phyloP scores from a whole-genome alignment of 2,113 vertebrate genomes.

The Cromileptes altivelis region DNA sequence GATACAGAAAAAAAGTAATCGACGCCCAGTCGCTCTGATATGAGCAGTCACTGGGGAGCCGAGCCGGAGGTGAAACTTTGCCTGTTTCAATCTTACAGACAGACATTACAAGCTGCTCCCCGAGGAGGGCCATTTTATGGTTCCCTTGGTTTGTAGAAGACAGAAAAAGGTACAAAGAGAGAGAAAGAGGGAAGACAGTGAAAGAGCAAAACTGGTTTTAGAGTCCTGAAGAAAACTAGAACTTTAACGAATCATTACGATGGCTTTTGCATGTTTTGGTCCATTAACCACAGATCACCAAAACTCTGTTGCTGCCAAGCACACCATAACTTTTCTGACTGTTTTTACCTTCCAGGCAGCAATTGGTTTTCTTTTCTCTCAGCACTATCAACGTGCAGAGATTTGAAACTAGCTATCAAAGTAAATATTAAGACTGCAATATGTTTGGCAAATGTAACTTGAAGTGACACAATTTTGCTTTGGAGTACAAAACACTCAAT shows the following conservation, averaged over 20 bases:
- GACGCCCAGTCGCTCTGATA: conserved; percentile 57
- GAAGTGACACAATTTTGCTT: not conserved
- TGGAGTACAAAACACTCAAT: not conserved
- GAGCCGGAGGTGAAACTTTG: conserved; percentile 64
- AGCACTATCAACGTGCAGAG: conserved; percentile 8
- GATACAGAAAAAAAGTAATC: conserved; percentile 67
- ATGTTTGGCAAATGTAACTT: not conserved
- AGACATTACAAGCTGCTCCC: conserved; percentile 67
- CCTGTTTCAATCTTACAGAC: conserved; percentile 69
- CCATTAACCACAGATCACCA: conserved; percentile 28
- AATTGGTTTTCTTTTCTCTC: conserved; percentile 14
- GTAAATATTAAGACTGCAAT: conserved; percentile 15
- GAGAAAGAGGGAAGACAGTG: not conserved
- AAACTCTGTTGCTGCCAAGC: conserved; percentile 8
- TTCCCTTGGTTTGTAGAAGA: conserved; percentile 41
- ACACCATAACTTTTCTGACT: not conserved
- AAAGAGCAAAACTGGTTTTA: conserved; percentile 3
- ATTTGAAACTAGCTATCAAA: conserved; percentile 4
- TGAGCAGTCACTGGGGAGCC: conserved; percentile 54
- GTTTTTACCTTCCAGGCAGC: conserved; percentile 20
- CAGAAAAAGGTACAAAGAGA: conserved; percentile 12
- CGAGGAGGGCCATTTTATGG: conserved; percentile 43
- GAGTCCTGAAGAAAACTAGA: conserved; percentile 18
- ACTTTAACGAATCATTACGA: conserved; percentile 13
- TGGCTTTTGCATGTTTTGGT: conserved; percentile 9